Evolutionary conservation across 2,797 vertebrate genomes (phyloP).

Genomic region (Sebastes itinus): DNA sequence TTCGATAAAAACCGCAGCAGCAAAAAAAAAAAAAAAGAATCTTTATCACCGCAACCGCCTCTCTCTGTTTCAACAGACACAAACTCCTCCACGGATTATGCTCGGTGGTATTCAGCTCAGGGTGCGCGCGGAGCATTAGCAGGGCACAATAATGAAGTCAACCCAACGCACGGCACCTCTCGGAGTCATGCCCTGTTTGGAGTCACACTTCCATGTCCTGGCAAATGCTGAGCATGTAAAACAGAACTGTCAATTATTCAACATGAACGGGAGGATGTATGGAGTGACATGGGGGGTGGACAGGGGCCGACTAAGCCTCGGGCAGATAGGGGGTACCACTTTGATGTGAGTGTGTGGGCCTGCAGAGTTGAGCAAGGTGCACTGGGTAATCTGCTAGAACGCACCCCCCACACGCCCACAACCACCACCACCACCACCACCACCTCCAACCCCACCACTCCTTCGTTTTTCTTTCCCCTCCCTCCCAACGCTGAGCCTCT

Average conservation of each 20-base stretch:
- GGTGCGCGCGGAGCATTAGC: constrained; percentile 55
- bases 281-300: constrained; percentile 83
- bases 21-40: constrained; percentile 28
- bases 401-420: constrained; percentile 29
- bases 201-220: constrained; percentile 83
- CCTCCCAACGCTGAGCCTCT: constrained; percentile 48
- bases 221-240: constrained; percentile 85
- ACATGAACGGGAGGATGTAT: constrained; percentile 82
- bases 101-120: constrained; percentile 65
- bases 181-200: constrained; percentile 79
- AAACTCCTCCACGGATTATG: constrained; percentile 50
- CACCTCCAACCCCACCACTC: constrained; percentile 39
- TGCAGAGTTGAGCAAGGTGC: constrained; percentile 80
- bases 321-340: constrained; percentile 81
- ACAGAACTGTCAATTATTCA: constrained; percentile 86
- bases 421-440: not conserved
- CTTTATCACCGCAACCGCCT: constrained; percentile 57
- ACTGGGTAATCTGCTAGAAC: constrained; percentile 75
- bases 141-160: constrained; percentile 76
- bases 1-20: constrained; percentile 64
- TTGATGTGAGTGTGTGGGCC: constrained; percentile 84
- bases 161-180: constrained; percentile 70
- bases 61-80: constrained; percentile 44
- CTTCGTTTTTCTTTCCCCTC: constrained; percentile 46
- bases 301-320: constrained; percentile 81